Evolutionary conservation across 1,140 invertebrate species (phyloP).

Genomic region (Rhyacophila brunnea): DNA sequence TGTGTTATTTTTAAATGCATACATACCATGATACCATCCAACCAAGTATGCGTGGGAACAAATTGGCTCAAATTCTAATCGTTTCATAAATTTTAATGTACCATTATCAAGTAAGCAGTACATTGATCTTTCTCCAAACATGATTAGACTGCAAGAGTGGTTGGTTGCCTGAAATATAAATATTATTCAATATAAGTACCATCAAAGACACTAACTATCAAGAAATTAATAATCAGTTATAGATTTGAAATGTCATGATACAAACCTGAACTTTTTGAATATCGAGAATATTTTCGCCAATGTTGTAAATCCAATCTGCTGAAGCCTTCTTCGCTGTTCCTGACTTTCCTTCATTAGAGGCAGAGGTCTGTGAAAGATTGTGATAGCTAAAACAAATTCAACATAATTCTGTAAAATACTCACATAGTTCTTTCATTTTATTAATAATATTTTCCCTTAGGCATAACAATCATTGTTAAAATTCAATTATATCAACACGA

Average conservation of each 20-base stretch:
- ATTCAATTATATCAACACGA: too few species aligned
- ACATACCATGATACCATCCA: slow-evolving; percentile 58
- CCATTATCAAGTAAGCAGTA: slow-evolving; percentile 77
- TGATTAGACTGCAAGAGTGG: slow-evolving; percentile 59
- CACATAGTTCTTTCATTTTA: too few species aligned
- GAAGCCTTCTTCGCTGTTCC: slow-evolving; percentile 55
- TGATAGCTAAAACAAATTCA: slow-evolving; percentile 59
- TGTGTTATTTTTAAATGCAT: too few species aligned
- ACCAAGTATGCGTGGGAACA: slow-evolving; percentile 72
- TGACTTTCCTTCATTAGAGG: slow-evolving; percentile 52
- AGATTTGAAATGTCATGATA: background rate
- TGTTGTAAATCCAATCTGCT: slow-evolving; percentile 73
- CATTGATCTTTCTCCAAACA: slow-evolving; percentile 72
- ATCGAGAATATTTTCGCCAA: slow-evolving; percentile 73
- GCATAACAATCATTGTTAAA: too few species aligned
- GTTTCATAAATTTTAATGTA: slow-evolving; percentile 72
- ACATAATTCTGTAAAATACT: slow-evolving; percentile 3
- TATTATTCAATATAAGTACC: background rate
- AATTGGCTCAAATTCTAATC: slow-evolving; percentile 75
- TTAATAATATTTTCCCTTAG: too few species aligned
- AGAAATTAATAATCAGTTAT: too few species aligned
- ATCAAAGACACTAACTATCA: too few species aligned
- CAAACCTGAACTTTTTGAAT: slow-evolving; percentile 59
- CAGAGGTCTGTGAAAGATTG: slow-evolving; percentile 58
- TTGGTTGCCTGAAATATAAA: slow-evolving; percentile 46